phyloP scores from a whole-genome alignment of 2,888 invertebrate species.

The Epinotia nisella region DNA sequence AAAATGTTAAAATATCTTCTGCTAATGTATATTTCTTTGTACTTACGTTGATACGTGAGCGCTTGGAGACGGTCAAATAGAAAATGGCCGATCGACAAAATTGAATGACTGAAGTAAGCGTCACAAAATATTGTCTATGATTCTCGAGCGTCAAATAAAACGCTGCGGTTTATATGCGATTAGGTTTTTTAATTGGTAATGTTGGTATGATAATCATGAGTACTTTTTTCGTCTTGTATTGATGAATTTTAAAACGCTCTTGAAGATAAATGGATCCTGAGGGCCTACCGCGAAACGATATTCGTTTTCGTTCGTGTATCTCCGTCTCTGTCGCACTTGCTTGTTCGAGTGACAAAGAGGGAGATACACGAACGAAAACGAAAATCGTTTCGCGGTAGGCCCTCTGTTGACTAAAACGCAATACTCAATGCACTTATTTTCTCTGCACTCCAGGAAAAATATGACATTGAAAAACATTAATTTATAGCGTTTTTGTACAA shows the following conservation, averaged over 20 bases:
- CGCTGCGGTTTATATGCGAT: not conserved
- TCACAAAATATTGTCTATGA: conserved; percentile 32
- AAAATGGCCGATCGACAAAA: conserved; percentile 70
- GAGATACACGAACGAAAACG: too few species aligned
- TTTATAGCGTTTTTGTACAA: too few species aligned
- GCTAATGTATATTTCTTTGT: not conserved
- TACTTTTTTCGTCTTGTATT: not conserved
- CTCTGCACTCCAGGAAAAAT: too few species aligned
- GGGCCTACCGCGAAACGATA: too few species aligned
- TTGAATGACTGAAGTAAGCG: conserved; percentile 9
- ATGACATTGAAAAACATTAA: too few species aligned
- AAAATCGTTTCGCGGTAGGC: too few species aligned
- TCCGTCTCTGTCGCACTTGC: too few species aligned
- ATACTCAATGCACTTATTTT: too few species aligned
- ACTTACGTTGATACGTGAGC: conserved; percentile 81
- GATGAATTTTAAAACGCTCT: not conserved
- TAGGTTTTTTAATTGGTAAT: not conserved
- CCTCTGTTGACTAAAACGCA: too few species aligned
- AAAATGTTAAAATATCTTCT: not conserved
- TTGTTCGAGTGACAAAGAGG: too few species aligned
- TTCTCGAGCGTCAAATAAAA: not conserved
- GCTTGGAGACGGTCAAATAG: conserved; percentile 72
- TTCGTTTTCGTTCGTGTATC: too few species aligned
- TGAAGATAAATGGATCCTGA: too few species aligned
- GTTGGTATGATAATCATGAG: not conserved